Percentiles rank a stretch among this genome's conserved stretches.
These are phyloP conservation scores for Poliocrania exsul DNA, from an alignment of 2,797 vertebrate species.

Conservation along the genomic window DNA sequence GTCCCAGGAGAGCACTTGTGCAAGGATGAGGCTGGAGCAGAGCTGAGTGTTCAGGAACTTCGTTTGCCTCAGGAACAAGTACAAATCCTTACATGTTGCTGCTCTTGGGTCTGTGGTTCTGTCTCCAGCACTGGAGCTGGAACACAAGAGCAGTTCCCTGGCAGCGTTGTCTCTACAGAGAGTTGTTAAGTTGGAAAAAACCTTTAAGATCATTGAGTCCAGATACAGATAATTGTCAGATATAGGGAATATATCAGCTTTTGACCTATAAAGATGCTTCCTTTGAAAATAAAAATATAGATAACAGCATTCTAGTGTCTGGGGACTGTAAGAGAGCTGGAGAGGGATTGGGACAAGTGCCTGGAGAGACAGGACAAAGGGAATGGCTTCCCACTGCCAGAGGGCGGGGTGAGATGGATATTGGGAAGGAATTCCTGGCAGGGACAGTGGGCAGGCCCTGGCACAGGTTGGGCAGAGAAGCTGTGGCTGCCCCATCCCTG, in stretches of 20 bases:
- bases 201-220: neutral
- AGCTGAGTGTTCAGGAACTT: neutral
- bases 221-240: neutral
- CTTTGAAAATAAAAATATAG: neutral
- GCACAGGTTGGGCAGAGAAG: neutral
- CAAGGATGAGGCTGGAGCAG: neutral
- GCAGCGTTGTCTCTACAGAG: neutral
- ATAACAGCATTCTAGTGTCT: neutral
- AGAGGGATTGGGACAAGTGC: neutral
- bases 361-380: rapidly evolving
- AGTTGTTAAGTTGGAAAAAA: neutral
- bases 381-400: neutral
- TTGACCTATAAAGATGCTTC: neutral
- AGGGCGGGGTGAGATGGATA: neutral
- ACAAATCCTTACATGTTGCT: neutral
- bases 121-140: neutral
- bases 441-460: neutral
- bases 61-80: neutral
- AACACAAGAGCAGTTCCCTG: neutral
- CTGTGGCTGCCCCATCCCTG: neutral
- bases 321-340: neutral
- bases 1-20: neutral
- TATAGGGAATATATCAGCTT: neutral
- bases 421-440: rapidly evolving
- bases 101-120: neutral